Evolutionary conservation across 2,797 vertebrate species (phyloP).

Genomic region (Platalea minor): DNA sequence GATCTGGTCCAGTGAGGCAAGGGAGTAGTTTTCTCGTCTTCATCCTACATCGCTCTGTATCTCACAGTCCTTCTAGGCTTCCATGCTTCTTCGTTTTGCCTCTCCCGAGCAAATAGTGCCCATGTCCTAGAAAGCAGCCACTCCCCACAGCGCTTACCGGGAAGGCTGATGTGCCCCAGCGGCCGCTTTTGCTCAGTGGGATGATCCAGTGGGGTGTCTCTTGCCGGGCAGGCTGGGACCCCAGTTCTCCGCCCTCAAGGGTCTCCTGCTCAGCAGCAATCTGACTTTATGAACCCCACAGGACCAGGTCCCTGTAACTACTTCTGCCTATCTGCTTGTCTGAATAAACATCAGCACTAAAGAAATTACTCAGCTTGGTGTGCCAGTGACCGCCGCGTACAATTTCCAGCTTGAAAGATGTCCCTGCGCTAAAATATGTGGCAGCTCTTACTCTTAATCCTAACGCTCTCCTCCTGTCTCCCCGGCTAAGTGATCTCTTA

Average conservation of each 20-base stretch:
- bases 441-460: neutral
- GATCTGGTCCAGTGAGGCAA: neutral
- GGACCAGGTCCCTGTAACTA: neutral
- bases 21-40: neutral
- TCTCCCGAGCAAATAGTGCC: neutral
- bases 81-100: neutral
- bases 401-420: neutral
- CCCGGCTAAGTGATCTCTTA: neutral
- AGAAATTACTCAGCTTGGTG: neutral
- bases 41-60: neutral
- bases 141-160: neutral
- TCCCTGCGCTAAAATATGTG: neutral
- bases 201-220: neutral
- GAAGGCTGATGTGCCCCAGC: neutral
- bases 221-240: neutral
- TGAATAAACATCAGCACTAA: slow-evolving; percentile 1
- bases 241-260: neutral
- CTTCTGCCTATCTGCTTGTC: neutral
- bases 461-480: neutral
- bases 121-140: neutral
- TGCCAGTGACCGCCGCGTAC: neutral
- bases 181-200: neutral
- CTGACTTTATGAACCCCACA: neutral
- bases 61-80: neutral
- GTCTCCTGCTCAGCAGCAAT: neutral